Percentiles rank a stretch among this genome's conserved stretches.
Conservation (phyloP, 2,797 vertebrate genomes). For the Enoplosus armatus region DNA sequence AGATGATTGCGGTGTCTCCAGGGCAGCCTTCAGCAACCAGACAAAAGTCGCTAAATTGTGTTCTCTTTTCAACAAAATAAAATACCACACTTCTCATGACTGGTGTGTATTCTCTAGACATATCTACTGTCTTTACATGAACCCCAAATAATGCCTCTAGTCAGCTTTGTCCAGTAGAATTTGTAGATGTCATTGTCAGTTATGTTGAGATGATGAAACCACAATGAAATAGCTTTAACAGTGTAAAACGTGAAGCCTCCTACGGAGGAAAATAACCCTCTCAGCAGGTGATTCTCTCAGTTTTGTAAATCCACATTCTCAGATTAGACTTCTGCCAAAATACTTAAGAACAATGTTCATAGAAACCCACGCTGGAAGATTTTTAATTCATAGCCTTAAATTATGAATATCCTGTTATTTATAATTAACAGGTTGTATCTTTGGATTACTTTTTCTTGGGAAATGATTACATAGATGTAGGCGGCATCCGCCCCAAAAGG, state of each 20-base stretch:
- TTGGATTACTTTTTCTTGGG: neutral
- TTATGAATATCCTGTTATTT: constrained; percentile 1
- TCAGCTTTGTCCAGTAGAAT: constrained; percentile 19
- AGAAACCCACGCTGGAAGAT: neutral
- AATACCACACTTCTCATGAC: neutral
- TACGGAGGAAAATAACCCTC: constrained; percentile 14
- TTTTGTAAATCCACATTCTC: constrained; percentile 14
- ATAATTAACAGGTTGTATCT: constrained; percentile 14
- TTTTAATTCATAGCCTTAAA: constrained; percentile 5
- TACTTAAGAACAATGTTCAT: neutral
- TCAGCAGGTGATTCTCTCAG: constrained; percentile 20
- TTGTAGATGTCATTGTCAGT: constrained; percentile 1
- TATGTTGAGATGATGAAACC: constrained; percentile 47
- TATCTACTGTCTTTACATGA: neutral
- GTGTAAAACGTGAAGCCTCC: neutral
- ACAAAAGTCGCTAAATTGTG: neutral
- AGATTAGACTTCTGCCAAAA: neutral
- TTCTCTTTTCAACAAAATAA: constrained; percentile 19
- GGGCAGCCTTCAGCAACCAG: constrained; percentile 35
- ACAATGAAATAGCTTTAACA: constrained; percentile 26
- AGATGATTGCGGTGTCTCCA: constrained; percentile 49
- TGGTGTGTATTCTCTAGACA: neutral
- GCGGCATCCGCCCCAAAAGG: neutral
- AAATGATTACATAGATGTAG: neutral
- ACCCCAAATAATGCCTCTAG: neutral